A percentile compares a stretch with the other conserved stretches of the same genome.
phyloP scores from a whole-genome alignment of 2,797 vertebrate genomes.

The Rhinichthys osculus region DNA sequence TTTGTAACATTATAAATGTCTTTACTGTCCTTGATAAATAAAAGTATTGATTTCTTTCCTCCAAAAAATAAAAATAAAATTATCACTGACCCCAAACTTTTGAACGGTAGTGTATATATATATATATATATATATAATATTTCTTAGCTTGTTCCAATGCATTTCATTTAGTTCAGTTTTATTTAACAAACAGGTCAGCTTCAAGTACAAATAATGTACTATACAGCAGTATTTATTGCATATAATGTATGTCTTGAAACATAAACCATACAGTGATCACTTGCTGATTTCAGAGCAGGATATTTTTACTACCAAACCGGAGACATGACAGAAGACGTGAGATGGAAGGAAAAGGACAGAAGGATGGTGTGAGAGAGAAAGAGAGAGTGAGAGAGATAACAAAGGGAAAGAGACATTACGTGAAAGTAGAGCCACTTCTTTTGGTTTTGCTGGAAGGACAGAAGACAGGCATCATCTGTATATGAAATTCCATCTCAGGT shows the following conservation, averaged over 20 bases:
- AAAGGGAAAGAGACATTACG: constrained; percentile 47
- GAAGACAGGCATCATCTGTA: constrained; percentile 44
- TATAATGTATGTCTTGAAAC: constrained; percentile 41
- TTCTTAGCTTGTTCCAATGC: not conserved
- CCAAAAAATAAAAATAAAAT: too few relatives aligned
- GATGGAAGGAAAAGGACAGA: constrained; percentile 39
- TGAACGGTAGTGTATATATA: not conserved
- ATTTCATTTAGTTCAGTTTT: not conserved
- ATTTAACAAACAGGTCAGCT: constrained; percentile 7
- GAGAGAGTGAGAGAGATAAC: constrained; percentile 19
- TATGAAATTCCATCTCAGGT: constrained; percentile 72
- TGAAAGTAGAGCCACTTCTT: constrained; percentile 63
- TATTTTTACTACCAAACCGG: constrained; percentile 43
- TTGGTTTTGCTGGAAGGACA: constrained; percentile 44
- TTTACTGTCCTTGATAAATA: too few relatives aligned
- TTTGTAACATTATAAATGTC: too few relatives aligned
- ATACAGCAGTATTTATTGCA: constrained; percentile 16
- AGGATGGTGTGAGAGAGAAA: constrained; percentile 16
- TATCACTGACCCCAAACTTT: too few relatives aligned
- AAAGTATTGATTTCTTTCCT: too few relatives aligned
- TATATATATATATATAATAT: not conserved
- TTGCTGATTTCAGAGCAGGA: constrained; percentile 25
- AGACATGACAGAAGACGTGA: constrained; percentile 40
- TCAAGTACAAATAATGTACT: not conserved
- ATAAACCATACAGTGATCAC: constrained; percentile 18